Evolutionary conservation across 2,797 vertebrate genomes (phyloP).

Genomic region (Phataginus tricuspis): DNA sequence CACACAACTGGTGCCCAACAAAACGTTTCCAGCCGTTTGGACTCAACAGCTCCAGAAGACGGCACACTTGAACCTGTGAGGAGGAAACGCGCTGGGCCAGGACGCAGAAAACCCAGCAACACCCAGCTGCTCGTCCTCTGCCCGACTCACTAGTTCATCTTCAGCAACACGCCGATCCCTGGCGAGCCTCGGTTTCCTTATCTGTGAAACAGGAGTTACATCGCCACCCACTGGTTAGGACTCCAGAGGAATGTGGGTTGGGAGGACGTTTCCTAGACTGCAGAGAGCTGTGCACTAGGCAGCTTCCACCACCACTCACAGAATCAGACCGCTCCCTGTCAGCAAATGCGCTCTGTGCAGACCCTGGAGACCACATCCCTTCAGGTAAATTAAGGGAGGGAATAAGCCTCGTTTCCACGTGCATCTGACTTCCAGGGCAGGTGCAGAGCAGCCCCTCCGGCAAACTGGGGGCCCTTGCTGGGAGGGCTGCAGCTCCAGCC

Average conservation of each 20-base stretch:
- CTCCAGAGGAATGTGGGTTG: not conserved
- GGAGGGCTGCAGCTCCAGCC: constrained; percentile 40
- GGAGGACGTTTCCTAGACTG: too few species aligned
- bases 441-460: not conserved
- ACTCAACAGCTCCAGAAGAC: not conserved
- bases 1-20: not conserved
- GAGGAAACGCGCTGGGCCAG: not conserved
- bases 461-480: constrained; percentile 6
- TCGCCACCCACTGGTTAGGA: not conserved
- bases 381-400: constrained; percentile 49
- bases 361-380: constrained; percentile 24
- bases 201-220: not conserved
- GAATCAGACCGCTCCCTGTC: not conserved
- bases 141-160: not conserved
- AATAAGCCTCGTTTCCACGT: constrained; percentile 50
- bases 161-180: fast-evolving
- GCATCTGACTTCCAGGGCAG: constrained; percentile 15
- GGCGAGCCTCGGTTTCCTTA: not conserved
- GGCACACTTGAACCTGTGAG: not conserved
- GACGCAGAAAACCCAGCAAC: not conserved
- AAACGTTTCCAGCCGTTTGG: not conserved
- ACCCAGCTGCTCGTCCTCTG: too few species aligned
- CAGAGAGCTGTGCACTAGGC: not conserved
- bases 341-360: constrained; percentile 52
- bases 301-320: constrained; percentile 6